A percentile compares a stretch with the other conserved stretches of the same genome.
These are phyloP conservation scores for Silurus asotus DNA, from an alignment of 2,113 vertebrate species.

Conservation along the genomic window DNA sequence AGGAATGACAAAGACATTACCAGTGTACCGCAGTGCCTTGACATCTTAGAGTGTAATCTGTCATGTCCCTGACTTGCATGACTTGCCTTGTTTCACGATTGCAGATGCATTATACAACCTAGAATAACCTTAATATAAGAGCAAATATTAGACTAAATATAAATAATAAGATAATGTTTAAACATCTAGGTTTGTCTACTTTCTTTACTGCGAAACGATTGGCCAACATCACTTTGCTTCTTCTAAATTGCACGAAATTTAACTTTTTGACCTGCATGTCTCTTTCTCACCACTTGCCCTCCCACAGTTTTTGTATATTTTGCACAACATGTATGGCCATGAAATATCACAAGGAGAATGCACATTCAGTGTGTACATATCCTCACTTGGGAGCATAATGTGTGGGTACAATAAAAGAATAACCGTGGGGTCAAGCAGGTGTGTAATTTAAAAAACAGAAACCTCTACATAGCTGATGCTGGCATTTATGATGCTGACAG, in stretches of 20 bases:
- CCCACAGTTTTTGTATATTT: background rate
- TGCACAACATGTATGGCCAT: background rate
- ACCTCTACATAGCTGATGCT: background rate
- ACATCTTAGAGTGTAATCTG: background rate
- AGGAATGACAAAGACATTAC: conserved; percentile 23
- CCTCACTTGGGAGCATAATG: background rate
- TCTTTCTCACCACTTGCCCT: background rate
- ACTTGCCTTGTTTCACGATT: background rate
- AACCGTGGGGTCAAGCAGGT: background rate
- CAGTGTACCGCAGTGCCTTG: conserved; percentile 16
- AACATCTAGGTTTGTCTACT: background rate
- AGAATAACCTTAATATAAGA: background rate
- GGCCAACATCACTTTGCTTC: background rate
- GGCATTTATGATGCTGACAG: background rate
- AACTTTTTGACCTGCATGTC: background rate
- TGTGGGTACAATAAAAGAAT: background rate
- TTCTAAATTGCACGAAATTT: background rate
- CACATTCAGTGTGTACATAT: background rate
- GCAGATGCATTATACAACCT: background rate
- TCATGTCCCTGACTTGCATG: background rate
- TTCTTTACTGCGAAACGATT: background rate
- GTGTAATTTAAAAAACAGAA: background rate
- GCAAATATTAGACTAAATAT: background rate
- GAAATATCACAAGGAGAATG: background rate
- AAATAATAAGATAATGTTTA: background rate